A percentile compares a stretch with the other conserved stretches of the same genome.
These are phyloP conservation scores for Strigamia transsilvanica DNA, from an alignment of 2,888 invertebrate genomes.

Conservation along the genomic window DNA sequence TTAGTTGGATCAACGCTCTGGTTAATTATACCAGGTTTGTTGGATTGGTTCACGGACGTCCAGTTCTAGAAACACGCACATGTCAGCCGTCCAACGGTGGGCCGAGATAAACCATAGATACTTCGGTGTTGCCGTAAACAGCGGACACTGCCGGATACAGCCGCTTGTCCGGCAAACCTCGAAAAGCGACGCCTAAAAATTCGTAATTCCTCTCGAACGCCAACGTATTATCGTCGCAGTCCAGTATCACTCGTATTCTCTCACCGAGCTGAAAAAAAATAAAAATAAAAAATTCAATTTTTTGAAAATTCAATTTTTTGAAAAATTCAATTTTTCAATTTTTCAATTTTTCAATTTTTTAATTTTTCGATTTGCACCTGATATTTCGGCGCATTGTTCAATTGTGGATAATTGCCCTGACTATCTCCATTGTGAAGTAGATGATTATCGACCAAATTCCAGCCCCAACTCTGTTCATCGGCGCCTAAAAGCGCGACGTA, in stretches of 20 bases:
- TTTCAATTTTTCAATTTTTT: not conserved
- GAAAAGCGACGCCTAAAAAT: constrained; percentile 97
- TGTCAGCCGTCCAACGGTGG: constrained; percentile 92
- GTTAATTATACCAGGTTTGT: constrained; percentile 16
- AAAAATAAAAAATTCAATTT: not conserved
- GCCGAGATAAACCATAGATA: constrained; percentile 98
- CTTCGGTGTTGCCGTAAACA: constrained; percentile 99
- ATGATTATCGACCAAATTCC: constrained; percentile 98
- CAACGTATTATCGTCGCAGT: constrained; percentile 95
- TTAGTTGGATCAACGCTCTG: no score
- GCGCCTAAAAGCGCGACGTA: constrained; percentile 94
- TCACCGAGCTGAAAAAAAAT: constrained; percentile 83
- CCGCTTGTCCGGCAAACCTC: constrained; percentile 90
- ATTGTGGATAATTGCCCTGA: constrained; percentile 89
- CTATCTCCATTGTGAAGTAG: constrained; percentile 95
- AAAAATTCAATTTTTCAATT: not conserved
- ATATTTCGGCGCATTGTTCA: constrained; percentile 97
- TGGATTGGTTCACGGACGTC: not conserved
- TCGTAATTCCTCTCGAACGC: constrained; percentile 98
- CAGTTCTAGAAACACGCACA: not conserved
- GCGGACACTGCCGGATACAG: constrained; percentile 96
- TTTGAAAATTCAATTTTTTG: not conserved
- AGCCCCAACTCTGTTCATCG: constrained; percentile 98
- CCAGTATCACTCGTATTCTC: constrained; percentile 93
- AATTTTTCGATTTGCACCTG: constrained; percentile 76